Conservation (phyloP, 2,797 vertebrate species). For the Lepilemur ruficaudatus region DNA sequence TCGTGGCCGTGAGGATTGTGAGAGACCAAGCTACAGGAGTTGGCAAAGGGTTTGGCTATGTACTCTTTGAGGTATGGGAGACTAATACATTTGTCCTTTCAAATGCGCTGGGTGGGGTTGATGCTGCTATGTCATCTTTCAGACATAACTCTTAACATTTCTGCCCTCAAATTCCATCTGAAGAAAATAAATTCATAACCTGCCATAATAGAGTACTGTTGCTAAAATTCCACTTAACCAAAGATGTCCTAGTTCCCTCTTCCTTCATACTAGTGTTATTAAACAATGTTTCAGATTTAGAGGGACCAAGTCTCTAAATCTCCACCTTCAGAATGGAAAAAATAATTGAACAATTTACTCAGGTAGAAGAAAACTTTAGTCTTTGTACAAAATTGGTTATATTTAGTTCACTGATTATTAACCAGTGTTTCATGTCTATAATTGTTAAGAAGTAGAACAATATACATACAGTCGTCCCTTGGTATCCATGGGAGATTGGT, state of each 20-base stretch:
- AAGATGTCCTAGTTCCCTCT: not conserved
- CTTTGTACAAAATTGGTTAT: not conserved
- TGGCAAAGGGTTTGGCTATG: slow-evolving; percentile 95
- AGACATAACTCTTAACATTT: not conserved
- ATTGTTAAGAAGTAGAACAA: not conserved
- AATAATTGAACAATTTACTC: not conserved
- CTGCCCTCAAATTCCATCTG: not conserved
- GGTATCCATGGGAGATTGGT: not conserved
- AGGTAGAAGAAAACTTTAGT: not conserved
- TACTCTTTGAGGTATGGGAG: slow-evolving; percentile 92
- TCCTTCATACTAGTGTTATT: not conserved
- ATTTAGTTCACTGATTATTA: not conserved
- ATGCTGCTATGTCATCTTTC: not conserved
- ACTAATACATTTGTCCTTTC: not conserved
- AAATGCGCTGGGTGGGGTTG: not conserved
- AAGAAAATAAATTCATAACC: not conserved
- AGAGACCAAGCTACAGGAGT: slow-evolving; percentile 90
- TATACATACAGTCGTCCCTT: not conserved
- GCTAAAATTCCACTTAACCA: not conserved
- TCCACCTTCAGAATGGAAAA: not conserved
- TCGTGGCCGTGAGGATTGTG: slow-evolving; percentile 91
- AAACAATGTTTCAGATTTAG: not conserved
- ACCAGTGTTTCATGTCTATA: not conserved
- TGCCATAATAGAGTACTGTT: not conserved
- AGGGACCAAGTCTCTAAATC: not conserved